Conservation (phyloP, 2,888 invertebrate species). For the Pseudoips prasinana region DNA sequence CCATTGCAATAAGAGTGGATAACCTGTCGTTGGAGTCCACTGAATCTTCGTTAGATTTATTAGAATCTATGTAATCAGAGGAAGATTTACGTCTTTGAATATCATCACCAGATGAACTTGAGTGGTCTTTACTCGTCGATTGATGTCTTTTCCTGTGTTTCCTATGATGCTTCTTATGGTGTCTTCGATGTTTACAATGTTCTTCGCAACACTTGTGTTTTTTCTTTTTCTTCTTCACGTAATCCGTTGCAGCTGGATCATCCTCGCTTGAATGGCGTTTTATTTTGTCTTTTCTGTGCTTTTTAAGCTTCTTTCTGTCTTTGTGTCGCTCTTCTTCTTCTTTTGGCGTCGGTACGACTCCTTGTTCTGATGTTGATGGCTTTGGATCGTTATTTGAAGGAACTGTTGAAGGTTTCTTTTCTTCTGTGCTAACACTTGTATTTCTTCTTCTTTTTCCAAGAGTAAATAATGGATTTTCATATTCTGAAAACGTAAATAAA, state of each 20-base stretch:
- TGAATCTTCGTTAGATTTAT: slow-evolving; percentile 74
- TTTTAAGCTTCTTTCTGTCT: slow-evolving; percentile 86
- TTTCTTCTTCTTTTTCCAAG: slow-evolving; percentile 89
- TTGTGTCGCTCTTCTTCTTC: slow-evolving; percentile 77
- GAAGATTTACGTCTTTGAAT: slow-evolving; percentile 64
- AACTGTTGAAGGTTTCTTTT: slow-evolving; percentile 61
- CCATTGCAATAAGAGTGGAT: slow-evolving; percentile 63
- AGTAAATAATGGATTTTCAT: slow-evolving; percentile 90
- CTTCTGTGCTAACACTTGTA: slow-evolving; percentile 84
- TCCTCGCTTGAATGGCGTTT: slow-evolving; percentile 72
- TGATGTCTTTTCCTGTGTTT: slow-evolving; percentile 90
- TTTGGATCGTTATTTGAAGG: slow-evolving; percentile 41
- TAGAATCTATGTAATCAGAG: slow-evolving; percentile 66
- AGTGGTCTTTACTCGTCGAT: slow-evolving; percentile 70
- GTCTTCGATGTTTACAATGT: slow-evolving; percentile 86
- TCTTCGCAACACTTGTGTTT: slow-evolving; percentile 87
- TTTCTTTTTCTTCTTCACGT: slow-evolving; percentile 85
- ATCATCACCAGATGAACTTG: slow-evolving; percentile 78
- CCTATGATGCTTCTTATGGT: slow-evolving; percentile 89
- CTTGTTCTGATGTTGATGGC: slow-evolving; percentile 33
- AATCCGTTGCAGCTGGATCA: slow-evolving; percentile 58
- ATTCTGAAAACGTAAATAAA: slow-evolving; percentile 84
- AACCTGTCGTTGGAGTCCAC: slow-evolving; percentile 62
- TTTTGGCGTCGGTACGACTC: slow-evolving; percentile 34
- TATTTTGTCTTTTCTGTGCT: slow-evolving; percentile 85